Evolutionary conservation across 2,888 invertebrate genomes (phyloP), one percentile per base, ranked within the genome.

Genomic region (Plusia festucae): DNA sequence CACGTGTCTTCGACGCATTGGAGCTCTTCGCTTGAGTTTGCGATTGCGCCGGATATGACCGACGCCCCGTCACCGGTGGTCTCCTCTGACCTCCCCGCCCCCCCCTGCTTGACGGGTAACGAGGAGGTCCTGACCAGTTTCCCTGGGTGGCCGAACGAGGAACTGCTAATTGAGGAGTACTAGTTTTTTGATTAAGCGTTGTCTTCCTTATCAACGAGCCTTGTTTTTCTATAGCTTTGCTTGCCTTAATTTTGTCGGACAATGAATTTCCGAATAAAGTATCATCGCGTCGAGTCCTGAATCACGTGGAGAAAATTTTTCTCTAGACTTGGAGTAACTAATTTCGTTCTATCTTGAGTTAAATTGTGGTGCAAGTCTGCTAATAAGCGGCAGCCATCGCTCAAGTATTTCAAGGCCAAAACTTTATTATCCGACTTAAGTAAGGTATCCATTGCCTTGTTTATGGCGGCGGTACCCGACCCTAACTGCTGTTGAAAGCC

Each of bases 81-180:
- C 22, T 52, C 34, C 9, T 55, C 27, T 51, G 24, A 30, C 57
- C 57, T 63, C 63, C 53, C 22, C 63, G 63, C 70, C 68, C 63
- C 70, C 68, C 72, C 68, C 75, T 71, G 75, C 52, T 69, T 34
- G 70, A 52, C 59, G 65, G 64, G 64, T 75, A 78, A 5, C 78
- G 78, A 54, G 78, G 61, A 60, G 75, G 70, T 20, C 62, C 61
- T 44, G 56, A 4, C 63, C 57, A 63, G 63, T 63, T 63, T 63
- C 57, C 63, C 57, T 57, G 46, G 18, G 5, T 20, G 20, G 20
- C n/a, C n/a, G 56, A 18, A 27, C 11, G 24, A 11, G 40, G 13
- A 13, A 24, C 27, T 22, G 7, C 24, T 15, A 18, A 16, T 40
- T 51, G 55, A 52, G 27, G 18, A 7, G 16, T 52, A 27, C 15